Conservation (phyloP, 2,113 vertebrate species). For the Festucalex cinctus region DNA sequence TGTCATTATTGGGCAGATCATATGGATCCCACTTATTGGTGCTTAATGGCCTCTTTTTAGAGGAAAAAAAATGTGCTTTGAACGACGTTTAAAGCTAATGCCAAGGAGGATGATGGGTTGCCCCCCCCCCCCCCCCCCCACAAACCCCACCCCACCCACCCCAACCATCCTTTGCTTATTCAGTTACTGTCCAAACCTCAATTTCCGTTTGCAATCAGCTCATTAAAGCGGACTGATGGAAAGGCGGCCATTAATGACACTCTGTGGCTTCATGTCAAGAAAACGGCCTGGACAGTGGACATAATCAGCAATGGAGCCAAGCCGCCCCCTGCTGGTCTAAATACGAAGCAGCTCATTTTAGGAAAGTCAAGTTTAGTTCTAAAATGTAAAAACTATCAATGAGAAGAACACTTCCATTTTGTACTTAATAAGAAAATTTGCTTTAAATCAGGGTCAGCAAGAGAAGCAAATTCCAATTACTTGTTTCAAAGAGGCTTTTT, state of each 20-base stretch:
- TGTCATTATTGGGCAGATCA: slow-evolving; percentile 64
- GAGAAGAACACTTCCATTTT: neutral
- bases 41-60: slow-evolving; percentile 59
- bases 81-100: slow-evolving; percentile 42
- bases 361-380: no score
- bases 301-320: slow-evolving; percentile 32
- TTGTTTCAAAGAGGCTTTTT: neutral
- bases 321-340: slow-evolving; percentile 53
- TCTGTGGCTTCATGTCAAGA: slow-evolving; percentile 18
- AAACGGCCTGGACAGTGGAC: slow-evolving; percentile 6
- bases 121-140: slow-evolving; percentile 12
- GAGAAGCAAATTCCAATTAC: neutral
- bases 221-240: slow-evolving; percentile 51
- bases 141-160: slow-evolving; percentile 11
- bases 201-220: slow-evolving; percentile 57
- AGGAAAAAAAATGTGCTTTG: slow-evolving; percentile 34
- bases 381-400: neutral
- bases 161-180: slow-evolving; percentile 55
- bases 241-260: slow-evolving; percentile 51
- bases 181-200: slow-evolving; percentile 61
- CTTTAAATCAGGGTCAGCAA: neutral
- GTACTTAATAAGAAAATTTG: neutral
- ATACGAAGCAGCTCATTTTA: neutral
- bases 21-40: slow-evolving; percentile 65
- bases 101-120: slow-evolving; percentile 28